These are phyloP conservation scores for human (Homo sapiens) DNA, from an alignment of 2,113 vertebrate species.

Conservation along the genomic window DNA sequence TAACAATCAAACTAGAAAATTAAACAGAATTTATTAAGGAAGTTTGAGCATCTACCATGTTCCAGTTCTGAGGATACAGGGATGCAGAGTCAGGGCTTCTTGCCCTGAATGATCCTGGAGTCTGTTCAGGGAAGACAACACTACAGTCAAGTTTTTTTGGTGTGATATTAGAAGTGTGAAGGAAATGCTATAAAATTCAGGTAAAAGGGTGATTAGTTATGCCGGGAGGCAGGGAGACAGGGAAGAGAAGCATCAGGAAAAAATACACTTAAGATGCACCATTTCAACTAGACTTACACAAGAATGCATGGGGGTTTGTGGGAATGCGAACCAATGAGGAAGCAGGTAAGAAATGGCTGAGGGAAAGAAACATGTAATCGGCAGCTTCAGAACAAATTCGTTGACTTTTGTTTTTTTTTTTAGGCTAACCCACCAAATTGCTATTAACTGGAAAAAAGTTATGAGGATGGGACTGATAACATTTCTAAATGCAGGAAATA, in stretches of 20 bases:
- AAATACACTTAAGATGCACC: not conserved
- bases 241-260: not conserved
- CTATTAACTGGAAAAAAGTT: not conserved
- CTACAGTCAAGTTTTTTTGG: not conserved
- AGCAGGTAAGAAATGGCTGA: not conserved
- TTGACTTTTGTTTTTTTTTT: not conserved
- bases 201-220: not conserved
- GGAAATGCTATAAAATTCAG: not conserved
- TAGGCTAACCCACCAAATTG: not conserved
- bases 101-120: not conserved
- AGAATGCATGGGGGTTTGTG: rapidly evolving
- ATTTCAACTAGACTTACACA: not conserved
- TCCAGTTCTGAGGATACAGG: not conserved
- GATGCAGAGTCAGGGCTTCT: not conserved
- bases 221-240: not conserved
- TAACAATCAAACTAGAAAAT: not conserved
- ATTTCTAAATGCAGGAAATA: slow-evolving; percentile 4
- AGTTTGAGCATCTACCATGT: not conserved
- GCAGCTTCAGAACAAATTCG: not conserved
- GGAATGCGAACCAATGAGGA: not conserved
- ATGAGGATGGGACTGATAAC: not conserved
- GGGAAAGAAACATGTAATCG: rapidly evolving
- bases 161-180: not conserved
- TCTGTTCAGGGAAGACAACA: not conserved
- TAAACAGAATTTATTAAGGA: not conserved